Percentiles rank a stretch among this genome's conserved stretches.
Conservation (phyloP, 2,888 invertebrate species). For the Caenorhabditis wallacei region DNA sequence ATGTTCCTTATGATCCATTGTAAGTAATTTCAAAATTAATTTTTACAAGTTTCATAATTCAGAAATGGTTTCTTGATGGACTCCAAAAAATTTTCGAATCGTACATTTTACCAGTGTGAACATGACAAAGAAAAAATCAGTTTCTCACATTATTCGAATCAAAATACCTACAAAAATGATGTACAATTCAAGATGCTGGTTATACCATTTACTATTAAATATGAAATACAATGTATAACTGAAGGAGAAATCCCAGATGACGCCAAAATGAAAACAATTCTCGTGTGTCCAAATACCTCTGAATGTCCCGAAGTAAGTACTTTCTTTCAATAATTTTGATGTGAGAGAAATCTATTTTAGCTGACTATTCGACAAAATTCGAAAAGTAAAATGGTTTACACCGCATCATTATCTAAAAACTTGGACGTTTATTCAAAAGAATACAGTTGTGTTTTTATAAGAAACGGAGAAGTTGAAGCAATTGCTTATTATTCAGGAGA, state of each 20-base stretch:
- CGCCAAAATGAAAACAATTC: not conserved
- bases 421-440: not conserved
- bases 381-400: not conserved
- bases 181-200: not conserved
- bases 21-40: not conserved
- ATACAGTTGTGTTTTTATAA: constrained; percentile 26
- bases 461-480: constrained; percentile 19
- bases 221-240: constrained; percentile 14
- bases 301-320: constrained; percentile 10
- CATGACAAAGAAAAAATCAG: constrained; percentile 3
- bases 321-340: not conserved
- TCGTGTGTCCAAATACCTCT: constrained; percentile 4
- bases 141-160: not conserved
- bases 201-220: not conserved
- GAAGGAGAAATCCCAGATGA: not conserved
- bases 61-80: constrained; percentile 13
- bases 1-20: constrained; percentile 47
- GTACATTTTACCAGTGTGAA: constrained; percentile 42
- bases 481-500: not conserved
- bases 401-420: not conserved
- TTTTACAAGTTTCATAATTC: not conserved
- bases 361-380: not conserved
- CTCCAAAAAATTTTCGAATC: not conserved
- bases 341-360: constrained; percentile 7
- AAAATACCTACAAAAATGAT: not conserved